These are phyloP conservation scores for Chiloscyllium punctatum DNA, from an alignment of 2,797 vertebrate species.

Conservation along the genomic window DNA sequence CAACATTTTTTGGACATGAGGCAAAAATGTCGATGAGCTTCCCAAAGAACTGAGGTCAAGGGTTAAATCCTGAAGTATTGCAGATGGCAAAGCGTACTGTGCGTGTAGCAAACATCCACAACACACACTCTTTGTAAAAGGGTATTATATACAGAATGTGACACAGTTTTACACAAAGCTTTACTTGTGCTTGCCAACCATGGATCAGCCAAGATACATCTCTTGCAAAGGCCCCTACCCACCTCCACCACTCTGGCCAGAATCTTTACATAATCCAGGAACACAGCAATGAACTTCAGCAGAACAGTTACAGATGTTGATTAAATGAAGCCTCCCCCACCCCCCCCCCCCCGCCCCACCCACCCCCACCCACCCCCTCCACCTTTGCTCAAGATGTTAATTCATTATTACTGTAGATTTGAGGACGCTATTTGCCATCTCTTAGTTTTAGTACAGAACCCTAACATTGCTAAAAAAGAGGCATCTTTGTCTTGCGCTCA, in stretches of 20 bases:
- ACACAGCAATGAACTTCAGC: neutral
- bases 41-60: slow-evolving; percentile 8
- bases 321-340: neutral
- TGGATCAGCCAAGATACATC: neutral
- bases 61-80: slow-evolving; percentile 15
- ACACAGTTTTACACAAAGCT: neutral
- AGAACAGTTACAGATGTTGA: neutral
- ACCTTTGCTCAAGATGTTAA: no score
- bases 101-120: neutral
- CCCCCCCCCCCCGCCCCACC: no score
- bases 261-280: neutral
- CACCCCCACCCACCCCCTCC: no score
- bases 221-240: neutral
- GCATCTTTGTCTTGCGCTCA: no score
- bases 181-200: neutral
- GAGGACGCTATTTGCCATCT: neutral
- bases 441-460: neutral
- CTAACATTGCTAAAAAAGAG: no score
- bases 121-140: neutral
- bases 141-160: neutral
- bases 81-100: neutral
- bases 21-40: slow-evolving; percentile 22
- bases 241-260: neutral
- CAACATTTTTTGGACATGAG: neutral
- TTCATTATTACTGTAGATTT: no score